Evolutionary conservation across 2,113 vertebrate species (phyloP).

Genomic region (Plestiodon gilberti): DNA sequence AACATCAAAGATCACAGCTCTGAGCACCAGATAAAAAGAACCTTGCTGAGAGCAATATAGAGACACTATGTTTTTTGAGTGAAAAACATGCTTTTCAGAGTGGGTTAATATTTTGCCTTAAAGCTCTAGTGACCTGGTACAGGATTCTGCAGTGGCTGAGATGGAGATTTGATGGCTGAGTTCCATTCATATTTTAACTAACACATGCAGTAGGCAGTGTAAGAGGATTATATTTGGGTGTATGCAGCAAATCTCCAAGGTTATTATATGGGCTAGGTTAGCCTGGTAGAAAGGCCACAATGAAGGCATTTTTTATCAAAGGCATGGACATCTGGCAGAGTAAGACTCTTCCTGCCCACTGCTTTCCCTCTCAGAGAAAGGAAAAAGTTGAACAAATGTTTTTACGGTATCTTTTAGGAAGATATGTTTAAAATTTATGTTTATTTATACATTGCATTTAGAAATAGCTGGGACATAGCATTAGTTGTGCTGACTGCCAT

Average conservation of each 20-base stretch:
- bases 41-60: conserved; percentile 1
- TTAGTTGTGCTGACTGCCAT: no score
- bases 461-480: no score
- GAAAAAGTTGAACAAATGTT: neutral
- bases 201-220: conserved; percentile 49
- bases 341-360: neutral
- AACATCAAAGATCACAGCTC: conserved; percentile 4
- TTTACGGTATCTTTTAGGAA: no score
- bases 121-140: neutral
- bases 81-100: neutral
- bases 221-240: conserved; percentile 59
- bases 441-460: no score
- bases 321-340: neutral
- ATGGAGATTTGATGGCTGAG: conserved; percentile 15
- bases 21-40: neutral
- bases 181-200: conserved; percentile 46
- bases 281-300: conserved; percentile 16
- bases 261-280: conserved; percentile 41
- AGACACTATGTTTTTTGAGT: neutral
- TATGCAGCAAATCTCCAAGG: conserved; percentile 24
- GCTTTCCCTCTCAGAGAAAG: neutral
- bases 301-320: neutral
- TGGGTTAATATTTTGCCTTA: conserved; percentile 15
- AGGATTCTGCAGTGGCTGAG: neutral
- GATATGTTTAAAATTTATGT: no score